Evolutionary conservation across 2,113 vertebrate species (phyloP).

Genomic region (Plecotus auritus): DNA sequence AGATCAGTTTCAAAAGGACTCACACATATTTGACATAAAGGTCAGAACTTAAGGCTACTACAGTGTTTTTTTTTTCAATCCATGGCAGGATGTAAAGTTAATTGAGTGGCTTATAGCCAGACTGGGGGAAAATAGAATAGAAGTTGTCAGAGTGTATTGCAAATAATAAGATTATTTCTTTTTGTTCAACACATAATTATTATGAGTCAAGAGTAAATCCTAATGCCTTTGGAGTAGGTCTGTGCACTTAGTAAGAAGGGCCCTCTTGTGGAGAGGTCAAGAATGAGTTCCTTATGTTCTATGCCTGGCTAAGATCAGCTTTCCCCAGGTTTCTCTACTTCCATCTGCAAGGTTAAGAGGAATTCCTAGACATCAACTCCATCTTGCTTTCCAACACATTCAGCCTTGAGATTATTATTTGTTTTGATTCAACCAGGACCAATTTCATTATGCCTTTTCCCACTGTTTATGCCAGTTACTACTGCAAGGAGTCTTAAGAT

Average conservation of each 20-base stretch:
- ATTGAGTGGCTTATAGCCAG: not conserved
- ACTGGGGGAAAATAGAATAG: not conserved
- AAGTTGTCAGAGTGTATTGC: not conserved
- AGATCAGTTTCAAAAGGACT: not conserved
- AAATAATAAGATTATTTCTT: constrained; percentile 35
- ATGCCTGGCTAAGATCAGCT: not conserved
- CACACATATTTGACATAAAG: constrained; percentile 1
- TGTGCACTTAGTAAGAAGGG: not conserved
- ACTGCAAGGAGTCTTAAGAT: not conserved
- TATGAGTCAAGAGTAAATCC: not conserved
- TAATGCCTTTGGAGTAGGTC: not conserved
- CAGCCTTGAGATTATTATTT: constrained; percentile 17
- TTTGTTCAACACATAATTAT: constrained; percentile 11
- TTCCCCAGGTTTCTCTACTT: not conserved
- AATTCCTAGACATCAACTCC: not conserved
- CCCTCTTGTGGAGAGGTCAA: not conserved
- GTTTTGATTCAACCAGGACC: not conserved
- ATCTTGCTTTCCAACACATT: not conserved
- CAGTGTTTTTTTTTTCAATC: not conserved
- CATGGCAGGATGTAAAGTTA: not conserved
- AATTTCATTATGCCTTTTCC: not conserved
- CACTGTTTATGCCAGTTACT: not conserved
- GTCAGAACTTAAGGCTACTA: not conserved
- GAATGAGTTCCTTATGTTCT: not conserved
- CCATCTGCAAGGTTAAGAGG: not conserved